phyloP scores from a whole-genome alignment of 2,888 invertebrate genomes.

The Thecocarcelia acutangulata region DNA sequence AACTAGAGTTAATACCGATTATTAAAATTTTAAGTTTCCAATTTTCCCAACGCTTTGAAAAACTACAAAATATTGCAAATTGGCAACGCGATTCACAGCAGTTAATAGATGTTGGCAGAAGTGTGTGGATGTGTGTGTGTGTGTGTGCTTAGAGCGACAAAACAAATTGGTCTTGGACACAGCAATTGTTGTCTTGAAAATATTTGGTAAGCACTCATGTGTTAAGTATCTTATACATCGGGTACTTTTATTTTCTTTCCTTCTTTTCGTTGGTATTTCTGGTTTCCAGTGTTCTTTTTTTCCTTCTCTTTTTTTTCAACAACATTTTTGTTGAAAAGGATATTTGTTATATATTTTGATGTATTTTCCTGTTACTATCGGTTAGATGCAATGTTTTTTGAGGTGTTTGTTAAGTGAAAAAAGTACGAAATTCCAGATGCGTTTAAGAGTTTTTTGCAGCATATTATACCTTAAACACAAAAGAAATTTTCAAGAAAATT shows the following conservation, averaged over 20 bases:
- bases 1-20: too few species aligned
- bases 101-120: background rate
- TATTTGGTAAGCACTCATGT: constrained; percentile 62
- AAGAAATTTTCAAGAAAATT: too few species aligned
- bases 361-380: background rate
- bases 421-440: background rate
- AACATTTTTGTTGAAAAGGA: constrained; percentile 33
- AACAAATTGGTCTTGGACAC: constrained; percentile 56
- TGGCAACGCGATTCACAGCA: too few species aligned
- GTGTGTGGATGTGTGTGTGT: background rate
- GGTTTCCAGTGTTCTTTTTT: background rate
- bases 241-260: constrained; percentile 39
- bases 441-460: background rate
- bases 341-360: constrained; percentile 27
- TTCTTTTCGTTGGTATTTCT: constrained; percentile 12
- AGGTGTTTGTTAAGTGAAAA: constrained; percentile 30
- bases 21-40: too few species aligned
- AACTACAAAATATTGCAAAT: too few species aligned
- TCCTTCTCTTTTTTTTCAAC: constrained; percentile 16
- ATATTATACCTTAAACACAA: too few species aligned
- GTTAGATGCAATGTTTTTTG: constrained; percentile 1
- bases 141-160: background rate
- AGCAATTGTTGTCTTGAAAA: constrained; percentile 44
- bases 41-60: too few species aligned
- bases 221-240: constrained; percentile 43